These are phyloP conservation scores for Coptodon rendalli DNA, from an alignment of 2,113 vertebrate genomes.

Conservation along the genomic window DNA sequence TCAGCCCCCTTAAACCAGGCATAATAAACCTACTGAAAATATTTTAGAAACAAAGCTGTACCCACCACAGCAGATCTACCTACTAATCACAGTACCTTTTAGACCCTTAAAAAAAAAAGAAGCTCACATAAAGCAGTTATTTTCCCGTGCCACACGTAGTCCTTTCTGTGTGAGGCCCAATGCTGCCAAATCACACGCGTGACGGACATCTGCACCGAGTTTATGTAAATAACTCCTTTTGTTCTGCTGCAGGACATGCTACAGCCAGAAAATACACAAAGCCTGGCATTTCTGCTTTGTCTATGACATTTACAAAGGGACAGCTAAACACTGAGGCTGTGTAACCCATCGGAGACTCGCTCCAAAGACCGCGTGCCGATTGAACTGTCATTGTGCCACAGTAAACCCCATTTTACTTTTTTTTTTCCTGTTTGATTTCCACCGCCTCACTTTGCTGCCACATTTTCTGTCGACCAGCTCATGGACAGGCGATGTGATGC, in stretches of 20 bases:
- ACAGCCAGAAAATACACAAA: slow-evolving; percentile 26
- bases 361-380: slow-evolving; percentile 3
- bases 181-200: slow-evolving; percentile 2
- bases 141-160: background rate
- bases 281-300: slow-evolving; percentile 41
- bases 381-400: slow-evolving; percentile 18
- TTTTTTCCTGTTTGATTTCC: background rate
- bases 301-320: slow-evolving; percentile 53
- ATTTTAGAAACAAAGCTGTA: background rate
- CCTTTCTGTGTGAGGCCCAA: background rate
- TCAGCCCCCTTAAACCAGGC: accelerated
- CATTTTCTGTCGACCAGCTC: background rate
- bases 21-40: background rate
- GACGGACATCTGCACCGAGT: slow-evolving; percentile 11
- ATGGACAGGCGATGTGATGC: background rate
- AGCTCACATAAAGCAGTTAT: background rate
- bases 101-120: background rate
- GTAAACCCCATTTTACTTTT: slow-evolving; percentile 13
- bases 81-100: background rate
- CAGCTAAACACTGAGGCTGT: slow-evolving; percentile 25
- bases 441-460: background rate
- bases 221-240: slow-evolving; percentile 43
- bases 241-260: slow-evolving; percentile 25
- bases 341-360: background rate
- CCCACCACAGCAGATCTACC: background rate